Evolutionary conservation across 1,140 invertebrate species (phyloP), one percentile per base, ranked within the genome.

Genomic region (Fopius arisanus): DNA sequence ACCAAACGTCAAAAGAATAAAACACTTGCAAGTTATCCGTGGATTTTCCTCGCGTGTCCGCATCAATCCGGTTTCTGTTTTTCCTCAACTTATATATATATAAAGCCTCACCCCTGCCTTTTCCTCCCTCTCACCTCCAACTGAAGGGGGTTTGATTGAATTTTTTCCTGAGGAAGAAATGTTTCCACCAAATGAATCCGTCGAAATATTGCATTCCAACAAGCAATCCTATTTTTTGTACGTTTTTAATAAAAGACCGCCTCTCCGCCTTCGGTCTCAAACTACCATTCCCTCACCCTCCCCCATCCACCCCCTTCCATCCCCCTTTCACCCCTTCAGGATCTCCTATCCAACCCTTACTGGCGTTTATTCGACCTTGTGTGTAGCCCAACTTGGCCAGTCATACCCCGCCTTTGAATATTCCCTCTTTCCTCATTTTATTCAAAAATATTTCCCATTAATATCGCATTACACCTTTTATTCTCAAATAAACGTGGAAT

Each of bases 101-200:
- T 62, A 62, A 28, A 66, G 28, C 29, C 67, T 48, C 43, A 62
- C 54, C 62, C 70, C 54, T n/a, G 40, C 40, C 63, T 71, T 67
- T 16, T 63, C 33, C 62, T 69, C 67, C 71, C 68, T 73, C 74
- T 78, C 78, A 81, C 84, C 84, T 83, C 85, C 87, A 85, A 84
- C 86, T 84, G 78, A 80, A 40, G 29, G 9, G 78, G 81, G 86
- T 88, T 87, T 86, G 86, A 87, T 88, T 88, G 87, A 87, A 88
- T 88, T 87, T 88, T 86, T 87, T 86, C 83, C 79, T 82, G 78
- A 77, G 80, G 79, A 86, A 87, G 83, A 88, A 87, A 88, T 87
- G 86, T 88, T 87, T 87, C 86, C 84, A 84, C 84, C 85, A 88
- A 88, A 88, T 88, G 86, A 88, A 88, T 88, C 83, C 85, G 84